These are phyloP conservation scores for Coenonympha glycerion DNA, from an alignment of 2,888 invertebrate species.

Conservation along the genomic window DNA sequence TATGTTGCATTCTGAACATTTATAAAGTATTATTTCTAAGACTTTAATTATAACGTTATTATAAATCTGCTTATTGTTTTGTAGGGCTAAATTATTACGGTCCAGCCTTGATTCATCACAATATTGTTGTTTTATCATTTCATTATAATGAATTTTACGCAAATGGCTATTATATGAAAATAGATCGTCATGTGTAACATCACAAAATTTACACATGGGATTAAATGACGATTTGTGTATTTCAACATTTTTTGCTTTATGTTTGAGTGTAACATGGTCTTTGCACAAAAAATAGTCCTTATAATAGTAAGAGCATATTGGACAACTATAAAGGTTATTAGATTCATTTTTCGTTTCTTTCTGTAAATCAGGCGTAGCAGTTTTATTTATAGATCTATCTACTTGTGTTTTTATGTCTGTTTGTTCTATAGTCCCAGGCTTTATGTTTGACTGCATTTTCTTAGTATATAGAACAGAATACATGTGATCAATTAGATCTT, in stretches of 20 bases:
- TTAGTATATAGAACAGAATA: constrained; percentile 44
- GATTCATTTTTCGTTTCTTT: constrained; percentile 5
- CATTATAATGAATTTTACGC: constrained; percentile 24
- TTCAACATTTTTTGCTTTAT: constrained; percentile 14
- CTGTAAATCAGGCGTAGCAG: neutral
- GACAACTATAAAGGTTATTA: constrained; percentile 17
- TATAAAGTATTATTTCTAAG: constrained; percentile 43
- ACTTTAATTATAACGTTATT: constrained; percentile 5
- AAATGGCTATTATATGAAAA: constrained; percentile 35
- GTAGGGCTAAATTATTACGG: neutral
- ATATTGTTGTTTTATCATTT: constrained; percentile 3
- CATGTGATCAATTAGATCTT: constrained; percentile 52
- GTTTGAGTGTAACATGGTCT: constrained; percentile 20
- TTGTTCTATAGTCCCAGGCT: neutral
- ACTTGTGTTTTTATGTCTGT: neutral
- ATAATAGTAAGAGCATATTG: constrained; percentile 23
- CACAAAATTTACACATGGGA: constrained; percentile 42
- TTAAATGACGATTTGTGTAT: constrained; percentile 35
- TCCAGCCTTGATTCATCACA: too few species aligned
- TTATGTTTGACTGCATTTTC: constrained; percentile 3
- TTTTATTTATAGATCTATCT: neutral
- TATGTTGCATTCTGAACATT: constrained; percentile 52
- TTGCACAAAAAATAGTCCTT: constrained; percentile 14
- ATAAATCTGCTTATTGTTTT: neutral
- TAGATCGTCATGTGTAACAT: constrained; percentile 26